A percentile compares a stretch with the other conserved stretches of the same genome.
phyloP scores from a whole-genome alignment of 2,888 invertebrate species.

The Ophion slaviceki region DNA sequence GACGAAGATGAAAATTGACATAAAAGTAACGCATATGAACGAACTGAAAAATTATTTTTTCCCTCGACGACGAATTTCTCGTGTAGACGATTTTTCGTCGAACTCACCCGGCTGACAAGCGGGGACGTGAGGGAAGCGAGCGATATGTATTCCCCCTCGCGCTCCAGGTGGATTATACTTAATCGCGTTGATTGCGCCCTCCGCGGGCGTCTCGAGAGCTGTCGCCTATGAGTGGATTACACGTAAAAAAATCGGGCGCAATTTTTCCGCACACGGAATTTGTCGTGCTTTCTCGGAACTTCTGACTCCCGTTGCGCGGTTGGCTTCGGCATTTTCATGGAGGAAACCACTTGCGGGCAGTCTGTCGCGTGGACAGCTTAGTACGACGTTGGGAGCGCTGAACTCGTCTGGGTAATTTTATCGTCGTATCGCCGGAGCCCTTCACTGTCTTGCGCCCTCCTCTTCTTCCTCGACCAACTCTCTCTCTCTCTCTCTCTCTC shows the following conservation, averaged over 20 bases:
- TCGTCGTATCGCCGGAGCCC: constrained; percentile 69
- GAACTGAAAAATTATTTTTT: not conserved
- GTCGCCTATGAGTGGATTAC: constrained; percentile 26
- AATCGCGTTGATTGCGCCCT: constrained; percentile 18
- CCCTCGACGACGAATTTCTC: not conserved
- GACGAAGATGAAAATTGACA: no score
- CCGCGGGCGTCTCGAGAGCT: not conserved
- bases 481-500: constrained; percentile 48
- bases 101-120: not conserved
- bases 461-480: constrained; percentile 33
- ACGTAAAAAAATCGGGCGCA: constrained; percentile 45
- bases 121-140: not conserved
- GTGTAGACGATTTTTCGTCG: not conserved
- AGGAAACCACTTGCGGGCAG: constrained; percentile 36
- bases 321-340: constrained; percentile 24
- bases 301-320: not conserved
- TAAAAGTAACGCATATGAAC: not conserved
- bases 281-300: constrained; percentile 17
- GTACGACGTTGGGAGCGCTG: constrained; percentile 60
- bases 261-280: constrained; percentile 47
- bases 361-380: not conserved
- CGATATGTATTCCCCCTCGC: constrained; percentile 4
- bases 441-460: constrained; percentile 56
- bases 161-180: constrained; percentile 14
- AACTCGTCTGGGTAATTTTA: constrained; percentile 74